Conservation (phyloP, 2,113 vertebrate species). For the Naja naja region DNA sequence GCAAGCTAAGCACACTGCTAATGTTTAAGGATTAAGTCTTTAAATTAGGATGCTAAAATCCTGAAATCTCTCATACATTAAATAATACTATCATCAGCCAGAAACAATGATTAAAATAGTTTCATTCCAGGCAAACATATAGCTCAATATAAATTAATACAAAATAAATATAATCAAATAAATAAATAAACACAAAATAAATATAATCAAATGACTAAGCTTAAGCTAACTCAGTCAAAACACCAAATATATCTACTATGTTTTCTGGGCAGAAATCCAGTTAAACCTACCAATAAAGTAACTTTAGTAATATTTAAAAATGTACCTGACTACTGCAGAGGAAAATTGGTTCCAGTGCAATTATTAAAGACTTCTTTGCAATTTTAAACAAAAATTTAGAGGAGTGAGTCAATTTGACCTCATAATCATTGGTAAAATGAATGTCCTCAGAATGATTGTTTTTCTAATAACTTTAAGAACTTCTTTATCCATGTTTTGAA, state of each 20-base stretch:
- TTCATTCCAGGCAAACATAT: neutral
- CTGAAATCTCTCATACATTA: neutral
- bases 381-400: neutral
- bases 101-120: neutral
- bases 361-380: neutral
- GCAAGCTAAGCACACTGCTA: neutral
- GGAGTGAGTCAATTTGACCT: neutral
- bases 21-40: neutral
- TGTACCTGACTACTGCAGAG: neutral
- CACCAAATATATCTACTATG: neutral
- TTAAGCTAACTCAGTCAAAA: neutral
- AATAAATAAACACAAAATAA: neutral
- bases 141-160: neutral
- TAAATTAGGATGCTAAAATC: neutral
- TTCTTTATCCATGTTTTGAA: neutral
- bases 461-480: neutral
- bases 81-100: neutral
- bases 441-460: neutral
- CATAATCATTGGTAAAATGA: neutral
- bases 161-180: neutral
- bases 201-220: neutral
- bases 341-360: neutral
- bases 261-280: neutral
- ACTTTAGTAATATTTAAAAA: neutral
- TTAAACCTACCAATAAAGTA: neutral